A percentile compares a stretch with the other conserved stretches of the same genome.
Evolutionary conservation across 1,140 invertebrate species (phyloP).

Genomic region (Neodiprion pinetum): DNA sequence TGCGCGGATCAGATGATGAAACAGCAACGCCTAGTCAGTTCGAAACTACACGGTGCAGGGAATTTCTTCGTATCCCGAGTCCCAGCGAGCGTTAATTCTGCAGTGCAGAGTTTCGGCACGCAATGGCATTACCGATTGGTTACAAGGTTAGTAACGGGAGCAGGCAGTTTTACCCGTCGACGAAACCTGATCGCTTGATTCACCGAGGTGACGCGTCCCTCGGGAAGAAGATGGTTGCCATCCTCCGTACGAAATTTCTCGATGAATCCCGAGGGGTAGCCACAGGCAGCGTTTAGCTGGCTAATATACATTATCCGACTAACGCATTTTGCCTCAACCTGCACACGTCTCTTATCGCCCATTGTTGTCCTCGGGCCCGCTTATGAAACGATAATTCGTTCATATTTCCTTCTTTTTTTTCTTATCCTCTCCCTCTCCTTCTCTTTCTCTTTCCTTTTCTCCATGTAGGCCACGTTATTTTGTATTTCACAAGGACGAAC

Average conservation of each 20-base stretch:
- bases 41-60: neutral
- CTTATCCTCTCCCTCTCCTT: too few species aligned
- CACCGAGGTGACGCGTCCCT: conserved; percentile 16
- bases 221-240: conserved; percentile 20
- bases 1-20: too few species aligned
- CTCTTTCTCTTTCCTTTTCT: too few species aligned
- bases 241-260: conserved; percentile 17
- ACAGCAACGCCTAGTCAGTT: neutral
- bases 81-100: neutral
- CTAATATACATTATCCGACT: conserved; percentile 21
- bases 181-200: conserved; percentile 28
- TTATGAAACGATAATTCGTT: too few species aligned
- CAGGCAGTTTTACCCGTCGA: conserved; percentile 17
- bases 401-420: too few species aligned
- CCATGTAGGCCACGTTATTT: too few species aligned
- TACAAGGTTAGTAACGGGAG: conserved; percentile 33
- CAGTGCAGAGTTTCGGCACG: conserved; percentile 6
- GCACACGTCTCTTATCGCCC: too few species aligned
- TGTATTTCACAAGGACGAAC: too few species aligned
- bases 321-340: too few species aligned
- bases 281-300: conserved; percentile 24
- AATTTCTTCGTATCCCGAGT: neutral
- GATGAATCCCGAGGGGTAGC: conserved; percentile 25
- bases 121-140: conserved; percentile 9
- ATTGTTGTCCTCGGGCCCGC: too few species aligned